Base-by-base conservation (phyloP, 2,888 invertebrate species). In the Deilephila elpenor region DNA sequence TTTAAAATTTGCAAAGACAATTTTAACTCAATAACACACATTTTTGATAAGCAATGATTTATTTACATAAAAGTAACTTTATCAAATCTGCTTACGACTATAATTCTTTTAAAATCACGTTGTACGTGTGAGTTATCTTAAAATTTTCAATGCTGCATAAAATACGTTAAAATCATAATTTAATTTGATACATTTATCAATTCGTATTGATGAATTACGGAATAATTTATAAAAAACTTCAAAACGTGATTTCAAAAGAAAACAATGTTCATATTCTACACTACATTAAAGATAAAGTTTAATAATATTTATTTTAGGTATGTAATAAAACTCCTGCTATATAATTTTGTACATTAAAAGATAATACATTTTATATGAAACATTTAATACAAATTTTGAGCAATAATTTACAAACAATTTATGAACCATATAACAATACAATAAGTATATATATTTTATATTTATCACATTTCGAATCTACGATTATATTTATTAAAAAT, bases 61-160 rank as follows among this genome's bases (percentile, higher is more conserved):
- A 67, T 67, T 67, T 67, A 51, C 67, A 67, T 67, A 67, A 67
- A 29, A 51, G 44, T 14, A 29, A 44, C 51, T 51, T 67, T 44
- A 51, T 17, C 17, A 67, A 37, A 34, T 62, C 62, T 62, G 3
- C n/a, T 64, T 20, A 20, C 20, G 3, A 34, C 61, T 62, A 62
- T 3, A 32, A 1, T 64, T 20, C 37, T 44, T 64, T 64, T 37
- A 64, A 44, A 64, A 44, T 64, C 64, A 64, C 64, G 19, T 14
- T 20, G 2, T 44, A 11, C 11, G 44, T 44, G 44, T 44, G 2
- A 8, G n/a, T 32, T n/a, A 62, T 19, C 34, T 62, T 1, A 34
- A 32, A 34, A 62, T 19, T 5, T 19, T 62, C 19, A 8, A 20
- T 59, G 25, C 25, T 25, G 25, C 1, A 25, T 1, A 25, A 25